Evolutionary conservation across 2,113 vertebrate species (phyloP).

Genomic region (Pan troglodytes): NHGRI_mPanTro3-v2.1_pri NC_072411.2:117477501-117478000

Average conservation of each 20-base stretch:
- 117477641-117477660: background rate
- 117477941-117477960: background rate
- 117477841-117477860: background rate
- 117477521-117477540: background rate
- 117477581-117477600: background rate
- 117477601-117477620: background rate
- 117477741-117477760: background rate
- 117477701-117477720: background rate
- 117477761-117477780: background rate
- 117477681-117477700: background rate
- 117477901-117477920: background rate
- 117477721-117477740: background rate
- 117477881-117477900: background rate
- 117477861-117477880: background rate
- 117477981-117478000: background rate
- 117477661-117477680: background rate
- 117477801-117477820: background rate
- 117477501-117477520: conserved; percentile 4
- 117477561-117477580: background rate
- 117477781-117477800: conserved; percentile 11
- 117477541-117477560: background rate
- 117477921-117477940: background rate
- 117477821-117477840: background rate
- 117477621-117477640: background rate
- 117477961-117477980: background rate